Conservation (phyloP, 2,888 invertebrate species). For the Ormyrus rosae region DNA sequence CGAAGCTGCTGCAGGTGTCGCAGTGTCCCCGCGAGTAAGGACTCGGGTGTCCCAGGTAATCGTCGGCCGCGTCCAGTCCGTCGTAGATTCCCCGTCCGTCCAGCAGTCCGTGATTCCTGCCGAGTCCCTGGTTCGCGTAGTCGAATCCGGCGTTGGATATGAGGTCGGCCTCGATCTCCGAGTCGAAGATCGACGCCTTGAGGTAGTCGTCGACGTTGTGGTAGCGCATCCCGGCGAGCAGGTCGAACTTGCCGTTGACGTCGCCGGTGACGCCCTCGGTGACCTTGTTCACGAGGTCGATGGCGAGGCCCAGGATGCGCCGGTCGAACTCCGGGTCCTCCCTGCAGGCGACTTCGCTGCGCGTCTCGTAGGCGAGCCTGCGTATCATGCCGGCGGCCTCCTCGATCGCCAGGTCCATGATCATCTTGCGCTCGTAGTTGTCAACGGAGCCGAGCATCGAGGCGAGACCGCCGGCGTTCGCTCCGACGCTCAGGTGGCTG, state of each 20-base stretch:
- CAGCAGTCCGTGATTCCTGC: too few relatives aligned
- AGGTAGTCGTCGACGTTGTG: slow-evolving; percentile 42
- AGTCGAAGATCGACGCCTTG: slow-evolving; percentile 3
- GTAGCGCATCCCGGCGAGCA: slow-evolving; percentile 3
- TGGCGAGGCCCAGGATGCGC: slow-evolving; percentile 36
- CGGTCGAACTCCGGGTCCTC: slow-evolving; percentile 27
- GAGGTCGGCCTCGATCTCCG: background rate
- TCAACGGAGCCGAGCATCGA: background rate
- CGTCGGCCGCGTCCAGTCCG: slow-evolving; percentile 20
- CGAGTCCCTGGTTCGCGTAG: background rate
- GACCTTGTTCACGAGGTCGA: slow-evolving; percentile 53
- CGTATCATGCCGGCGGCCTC: slow-evolving; percentile 51
- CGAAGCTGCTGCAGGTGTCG: slow-evolving; percentile 40
- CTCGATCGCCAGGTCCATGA: slow-evolving; percentile 52
- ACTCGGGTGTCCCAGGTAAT: slow-evolving; percentile 18
- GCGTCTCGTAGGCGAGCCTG: slow-evolving; percentile 32
- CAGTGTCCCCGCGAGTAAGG: slow-evolving; percentile 28
- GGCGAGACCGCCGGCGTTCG: background rate
- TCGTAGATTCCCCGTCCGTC: background rate
- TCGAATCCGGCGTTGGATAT: slow-evolving; percentile 45
- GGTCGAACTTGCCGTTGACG: background rate
- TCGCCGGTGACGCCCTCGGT: slow-evolving; percentile 20
- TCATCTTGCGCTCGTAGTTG: slow-evolving; percentile 45
- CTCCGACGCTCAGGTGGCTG: background rate
- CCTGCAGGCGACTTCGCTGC: background rate